Base-by-base conservation (phyloP, 2,888 invertebrate genomes). In the Euplagia quadripunctaria region DNA sequence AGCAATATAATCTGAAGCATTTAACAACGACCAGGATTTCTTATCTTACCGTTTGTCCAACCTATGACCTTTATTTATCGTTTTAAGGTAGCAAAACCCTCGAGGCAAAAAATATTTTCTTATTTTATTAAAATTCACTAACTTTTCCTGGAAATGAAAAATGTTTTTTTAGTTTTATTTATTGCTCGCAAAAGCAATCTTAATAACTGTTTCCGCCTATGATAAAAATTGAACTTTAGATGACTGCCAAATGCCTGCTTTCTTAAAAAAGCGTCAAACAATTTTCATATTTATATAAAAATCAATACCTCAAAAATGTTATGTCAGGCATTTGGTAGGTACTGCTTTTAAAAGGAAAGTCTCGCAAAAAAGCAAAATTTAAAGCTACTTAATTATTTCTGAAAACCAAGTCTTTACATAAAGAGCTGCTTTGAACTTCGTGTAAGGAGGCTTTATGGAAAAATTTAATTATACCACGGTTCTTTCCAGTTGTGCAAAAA, bases 351-450 rank as follows among this genome's bases (percentile, higher is more conserved):
- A 58, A 31, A 12, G 51, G 4, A 51, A 51, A 51, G 0, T 51
- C 12, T 31, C 20, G 58, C 11, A 20, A 0, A 58, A 20, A 58
- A 58, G 58, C 58, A 31, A n/a, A 31, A 6, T 46, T 46, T 46
- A 46, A 1, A 14, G 5, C 58, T 58, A 58, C 20, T 58, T 14
- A 58, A 14, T 12, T 58, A 31, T 31, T 20, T 58, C 11, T 31
- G 11, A 12, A 58, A 58, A n/a, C 12, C 11, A 31, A 58, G 31
- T 20, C 58, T 58, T 12, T 58, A 11, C 20, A 20, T 12, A 46
- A 20, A 46, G 46, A 43, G n/a, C 46, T 20, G 46, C 65, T 65
- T 65, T 65, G 65, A 65, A 46, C n/a, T 46, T 65, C 43, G 14
- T 43, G 46, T 65, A n/a, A 65, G 65, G 46, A 46, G 46, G 46